Evolutionary conservation across 2,797 vertebrate species (phyloP).

Genomic region (Tachyglossus aculeatus): DNA sequence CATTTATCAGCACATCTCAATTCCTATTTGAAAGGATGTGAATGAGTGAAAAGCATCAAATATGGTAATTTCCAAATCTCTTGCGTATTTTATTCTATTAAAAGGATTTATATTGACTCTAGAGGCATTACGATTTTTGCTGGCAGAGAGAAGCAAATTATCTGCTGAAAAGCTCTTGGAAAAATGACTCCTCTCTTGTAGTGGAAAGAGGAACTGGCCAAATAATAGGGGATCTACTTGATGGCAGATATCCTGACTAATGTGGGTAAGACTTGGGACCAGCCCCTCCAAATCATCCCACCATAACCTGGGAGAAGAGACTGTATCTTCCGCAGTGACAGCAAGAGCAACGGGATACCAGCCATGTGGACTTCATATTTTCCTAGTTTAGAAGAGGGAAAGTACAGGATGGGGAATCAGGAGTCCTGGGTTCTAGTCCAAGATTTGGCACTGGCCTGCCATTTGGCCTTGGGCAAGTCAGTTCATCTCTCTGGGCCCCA

Average conservation of each 20-base stretch:
- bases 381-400: too few species aligned
- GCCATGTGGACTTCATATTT: too few species aligned
- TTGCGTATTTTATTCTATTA: conserved; percentile 46
- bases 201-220: too few species aligned
- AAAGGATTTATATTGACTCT: conserved; percentile 55
- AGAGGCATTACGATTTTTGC: not conserved
- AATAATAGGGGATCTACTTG: too few species aligned
- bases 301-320: too few species aligned
- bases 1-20: conserved; percentile 59
- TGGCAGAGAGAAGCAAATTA: not conserved
- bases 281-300: too few species aligned
- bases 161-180: not conserved
- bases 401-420: not conserved
- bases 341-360: too few species aligned
- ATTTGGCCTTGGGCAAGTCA: not conserved
- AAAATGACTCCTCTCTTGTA: not conserved
- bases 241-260: too few species aligned
- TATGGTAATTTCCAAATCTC: conserved; percentile 41
- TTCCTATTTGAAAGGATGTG: conserved; percentile 38
- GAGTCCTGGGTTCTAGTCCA: not conserved
- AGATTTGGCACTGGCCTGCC: not conserved
- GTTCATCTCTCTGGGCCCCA: not conserved
- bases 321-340: too few species aligned
- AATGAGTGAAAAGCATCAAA: conserved; percentile 49
- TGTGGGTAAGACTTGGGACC: too few species aligned